These are phyloP conservation scores for Lasioglossum villosulum DNA, from an alignment of 2,888 invertebrate species.

Conservation along the genomic window DNA sequence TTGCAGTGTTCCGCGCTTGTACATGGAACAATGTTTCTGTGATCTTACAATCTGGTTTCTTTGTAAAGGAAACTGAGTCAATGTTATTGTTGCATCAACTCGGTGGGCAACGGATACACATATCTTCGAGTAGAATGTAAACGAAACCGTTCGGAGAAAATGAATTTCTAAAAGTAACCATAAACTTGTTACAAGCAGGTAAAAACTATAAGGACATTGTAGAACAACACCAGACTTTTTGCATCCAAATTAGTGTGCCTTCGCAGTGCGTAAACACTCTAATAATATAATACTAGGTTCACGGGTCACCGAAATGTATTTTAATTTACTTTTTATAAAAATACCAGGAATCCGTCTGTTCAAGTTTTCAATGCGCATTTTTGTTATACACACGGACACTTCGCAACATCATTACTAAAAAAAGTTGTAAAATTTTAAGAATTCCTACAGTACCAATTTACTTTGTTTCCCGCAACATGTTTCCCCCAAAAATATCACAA, in stretches of 20 bases:
- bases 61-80: neutral
- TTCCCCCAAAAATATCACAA: too few species aligned
- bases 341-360: too few species aligned
- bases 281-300: neutral
- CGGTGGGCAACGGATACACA: neutral
- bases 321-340: too few species aligned
- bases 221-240: neutral
- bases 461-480: too few species aligned
- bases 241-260: neutral
- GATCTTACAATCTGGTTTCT: neutral
- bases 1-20: neutral
- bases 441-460: too few species aligned
- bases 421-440: too few species aligned
- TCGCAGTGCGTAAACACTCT: neutral
- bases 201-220: neutral
- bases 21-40: neutral
- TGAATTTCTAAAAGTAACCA: neutral
- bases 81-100: neutral
- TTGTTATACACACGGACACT: too few species aligned
- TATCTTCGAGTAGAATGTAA: neutral
- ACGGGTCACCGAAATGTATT: neutral
- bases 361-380: too few species aligned
- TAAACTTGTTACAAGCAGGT: neutral
- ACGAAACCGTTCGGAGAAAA: neutral
- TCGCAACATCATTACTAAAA: too few species aligned